Evolutionary conservation across 2,888 invertebrate genomes (phyloP).

Genomic region (Acleris laterana): DNA sequence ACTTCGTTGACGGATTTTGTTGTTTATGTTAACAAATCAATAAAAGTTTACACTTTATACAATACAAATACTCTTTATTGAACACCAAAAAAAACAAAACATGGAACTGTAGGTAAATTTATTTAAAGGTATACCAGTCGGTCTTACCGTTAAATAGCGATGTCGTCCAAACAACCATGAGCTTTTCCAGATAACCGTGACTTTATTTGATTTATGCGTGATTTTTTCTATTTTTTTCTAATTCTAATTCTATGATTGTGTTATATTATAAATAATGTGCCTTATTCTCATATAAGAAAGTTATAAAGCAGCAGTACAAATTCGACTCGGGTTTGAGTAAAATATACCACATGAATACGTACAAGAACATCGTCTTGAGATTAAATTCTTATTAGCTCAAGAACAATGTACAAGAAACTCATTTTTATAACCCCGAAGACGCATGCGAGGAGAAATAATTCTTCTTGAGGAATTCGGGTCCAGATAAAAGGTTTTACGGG

Average conservation of each 20-base stretch:
- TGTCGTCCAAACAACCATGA: no score
- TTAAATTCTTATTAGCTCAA: constrained; percentile 36
- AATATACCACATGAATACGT: constrained; percentile 15
- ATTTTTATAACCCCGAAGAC: constrained; percentile 36
- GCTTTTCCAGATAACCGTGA: no score
- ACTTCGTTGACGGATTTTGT: background rate
- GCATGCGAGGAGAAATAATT: constrained; percentile 47
- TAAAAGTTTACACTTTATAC: no score
- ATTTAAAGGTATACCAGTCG: no score
- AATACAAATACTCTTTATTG: no score
- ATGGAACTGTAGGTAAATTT: no score
- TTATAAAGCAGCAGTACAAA: background rate
- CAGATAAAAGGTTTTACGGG: constrained; percentile 72
- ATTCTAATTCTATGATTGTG: no score
- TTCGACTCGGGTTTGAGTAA: background rate
- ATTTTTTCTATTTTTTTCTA: no score
- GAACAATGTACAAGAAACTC: constrained; percentile 31
- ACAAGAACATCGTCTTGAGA: constrained; percentile 25
- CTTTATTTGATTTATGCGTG: no score
- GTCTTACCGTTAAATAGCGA: no score
- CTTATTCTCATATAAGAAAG: background rate
- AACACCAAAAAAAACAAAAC: no score
- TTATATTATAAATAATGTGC: background rate
- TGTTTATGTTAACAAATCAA: no score
- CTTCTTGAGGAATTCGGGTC: constrained; percentile 67